phyloP scores from a whole-genome alignment of 1,140 invertebrate species.

The Dreissena rostriformis region DNA sequence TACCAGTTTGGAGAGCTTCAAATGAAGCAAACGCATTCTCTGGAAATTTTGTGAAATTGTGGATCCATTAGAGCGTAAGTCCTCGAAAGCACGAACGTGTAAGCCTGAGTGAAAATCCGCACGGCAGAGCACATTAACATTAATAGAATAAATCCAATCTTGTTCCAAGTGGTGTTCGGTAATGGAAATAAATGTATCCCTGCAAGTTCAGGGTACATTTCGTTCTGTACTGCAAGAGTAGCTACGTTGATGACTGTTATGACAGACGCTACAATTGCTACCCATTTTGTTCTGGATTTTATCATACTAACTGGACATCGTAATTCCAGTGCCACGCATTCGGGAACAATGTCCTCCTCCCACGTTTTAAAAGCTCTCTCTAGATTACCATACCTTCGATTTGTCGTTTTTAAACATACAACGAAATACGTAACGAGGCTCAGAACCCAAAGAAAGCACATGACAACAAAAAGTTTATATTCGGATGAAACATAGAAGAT shows the following conservation, averaged over 20 bases:
- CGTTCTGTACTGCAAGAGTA: background rate
- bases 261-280: background rate
- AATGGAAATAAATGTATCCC: too few species aligned
- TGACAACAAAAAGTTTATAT: background rate
- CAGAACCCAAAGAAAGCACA: background rate
- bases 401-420: background rate
- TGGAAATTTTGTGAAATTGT: constrained; percentile 10
- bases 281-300: background rate
- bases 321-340: background rate
- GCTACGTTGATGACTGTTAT: background rate
- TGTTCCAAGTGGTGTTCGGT: too few species aligned
- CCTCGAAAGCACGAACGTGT: too few species aligned
- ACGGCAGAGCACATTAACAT: too few species aligned
- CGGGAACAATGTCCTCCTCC: constrained; percentile 11
- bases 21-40: constrained; percentile 31
- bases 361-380: constrained; percentile 1
- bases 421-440: background rate
- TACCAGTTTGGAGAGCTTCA: constrained; percentile 30
- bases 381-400: constrained; percentile 12
- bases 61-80: background rate
- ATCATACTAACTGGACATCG: background rate
- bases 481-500: background rate
- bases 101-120: too few species aligned
- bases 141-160: too few species aligned
- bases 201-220: background rate